A percentile compares a stretch with the other conserved stretches of the same genome.
phyloP scores from a whole-genome alignment of 1,140 invertebrate species.

The Orchesella cincta region DNA sequence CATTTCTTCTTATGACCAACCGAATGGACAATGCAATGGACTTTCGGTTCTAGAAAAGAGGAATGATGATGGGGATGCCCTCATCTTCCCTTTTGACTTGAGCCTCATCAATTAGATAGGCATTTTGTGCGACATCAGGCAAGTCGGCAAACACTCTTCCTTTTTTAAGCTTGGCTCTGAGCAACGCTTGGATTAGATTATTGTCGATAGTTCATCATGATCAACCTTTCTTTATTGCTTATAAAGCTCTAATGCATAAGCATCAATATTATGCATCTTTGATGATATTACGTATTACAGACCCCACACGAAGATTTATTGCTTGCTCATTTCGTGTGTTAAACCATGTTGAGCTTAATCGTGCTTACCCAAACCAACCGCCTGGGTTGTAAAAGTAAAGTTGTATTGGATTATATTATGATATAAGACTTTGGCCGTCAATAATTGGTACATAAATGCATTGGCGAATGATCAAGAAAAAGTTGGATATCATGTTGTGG shows the following conservation, averaged over 20 bases:
- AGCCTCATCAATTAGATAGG: constrained; percentile 22
- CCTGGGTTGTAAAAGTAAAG: too few relatives aligned
- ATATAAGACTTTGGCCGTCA: too few relatives aligned
- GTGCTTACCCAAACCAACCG: too few relatives aligned
- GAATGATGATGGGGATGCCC: constrained; percentile 18
- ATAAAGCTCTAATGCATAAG: not conserved
- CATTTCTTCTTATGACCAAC: constrained; percentile 2
- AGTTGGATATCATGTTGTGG: too few relatives aligned
- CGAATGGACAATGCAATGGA: not conserved
- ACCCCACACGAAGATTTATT: constrained; percentile 51
- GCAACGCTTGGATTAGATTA: not conserved
- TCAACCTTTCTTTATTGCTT: constrained; percentile 10
- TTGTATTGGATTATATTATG: too few relatives aligned
- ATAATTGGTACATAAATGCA: too few relatives aligned
- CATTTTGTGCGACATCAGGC: constrained; percentile 29
- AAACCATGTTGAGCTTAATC: too few relatives aligned
- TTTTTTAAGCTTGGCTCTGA: not conserved
- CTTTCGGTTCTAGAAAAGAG: not conserved
- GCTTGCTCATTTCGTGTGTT: constrained; percentile 10
- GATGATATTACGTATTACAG: constrained; percentile 7
- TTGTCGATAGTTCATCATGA: not conserved
- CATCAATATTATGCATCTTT: not conserved
- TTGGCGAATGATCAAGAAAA: too few relatives aligned
- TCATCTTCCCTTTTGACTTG: constrained; percentile 22
- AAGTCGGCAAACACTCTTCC: not conserved